phyloP scores from a whole-genome alignment of 2,113 vertebrate genomes.

The Ctenomys sociabilis region DNA sequence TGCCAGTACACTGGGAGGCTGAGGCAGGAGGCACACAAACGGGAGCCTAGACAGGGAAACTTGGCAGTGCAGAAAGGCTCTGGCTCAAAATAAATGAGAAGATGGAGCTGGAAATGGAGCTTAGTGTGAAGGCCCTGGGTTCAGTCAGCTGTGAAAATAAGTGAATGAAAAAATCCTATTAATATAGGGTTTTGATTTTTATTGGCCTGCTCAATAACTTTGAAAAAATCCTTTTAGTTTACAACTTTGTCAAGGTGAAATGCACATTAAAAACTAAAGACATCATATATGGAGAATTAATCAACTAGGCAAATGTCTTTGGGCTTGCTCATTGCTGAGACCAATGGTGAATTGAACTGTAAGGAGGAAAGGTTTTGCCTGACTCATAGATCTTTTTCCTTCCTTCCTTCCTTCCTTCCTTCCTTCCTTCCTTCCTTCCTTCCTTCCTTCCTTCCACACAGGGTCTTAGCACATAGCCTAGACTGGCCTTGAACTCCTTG shows the following conservation, averaged over 20 bases:
- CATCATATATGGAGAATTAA: constrained; percentile 61
- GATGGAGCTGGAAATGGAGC: background rate
- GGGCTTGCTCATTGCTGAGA: background rate
- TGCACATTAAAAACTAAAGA: constrained; percentile 65
- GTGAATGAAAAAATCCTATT: background rate
- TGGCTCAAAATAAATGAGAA: background rate
- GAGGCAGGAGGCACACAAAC: background rate
- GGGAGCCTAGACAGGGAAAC: background rate
- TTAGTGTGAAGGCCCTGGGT: background rate
- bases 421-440: too few relatives aligned
- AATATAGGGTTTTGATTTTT: constrained; percentile 22
- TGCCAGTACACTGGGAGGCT: background rate
- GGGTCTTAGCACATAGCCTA: too few relatives aligned
- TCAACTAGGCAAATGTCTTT: constrained; percentile 10
- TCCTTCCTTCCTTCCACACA: too few relatives aligned
- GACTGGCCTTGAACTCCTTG: too few relatives aligned
- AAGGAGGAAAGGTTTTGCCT: too few relatives aligned
- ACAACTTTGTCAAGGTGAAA: constrained; percentile 57
- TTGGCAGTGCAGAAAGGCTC: background rate
- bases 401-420: too few relatives aligned
- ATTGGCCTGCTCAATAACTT: background rate
- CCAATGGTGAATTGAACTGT: background rate
- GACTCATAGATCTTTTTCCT: too few relatives aligned
- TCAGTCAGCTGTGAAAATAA: background rate
- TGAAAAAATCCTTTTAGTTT: constrained; percentile 58